Conservation (phyloP, 2,888 invertebrate genomes). For the Thereva unica region DNA sequence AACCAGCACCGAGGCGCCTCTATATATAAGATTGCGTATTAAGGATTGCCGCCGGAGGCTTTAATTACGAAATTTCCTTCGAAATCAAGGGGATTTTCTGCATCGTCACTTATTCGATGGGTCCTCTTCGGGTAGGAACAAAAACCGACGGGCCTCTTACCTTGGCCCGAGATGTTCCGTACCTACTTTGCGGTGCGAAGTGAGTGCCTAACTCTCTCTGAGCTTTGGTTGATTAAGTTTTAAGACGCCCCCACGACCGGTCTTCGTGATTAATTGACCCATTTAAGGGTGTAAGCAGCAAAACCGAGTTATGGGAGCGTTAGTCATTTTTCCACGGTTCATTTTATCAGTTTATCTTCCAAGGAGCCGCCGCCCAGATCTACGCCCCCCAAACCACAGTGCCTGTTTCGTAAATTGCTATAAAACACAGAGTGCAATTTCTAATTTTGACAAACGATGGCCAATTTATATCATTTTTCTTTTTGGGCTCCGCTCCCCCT, state of each 20-base stretch:
- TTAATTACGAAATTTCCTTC: conserved; percentile 26
- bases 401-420: neutral
- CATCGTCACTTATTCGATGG: conserved; percentile 23
- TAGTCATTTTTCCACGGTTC: conserved; percentile 11
- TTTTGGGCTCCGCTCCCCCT: neutral
- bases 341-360: conserved; percentile 28
- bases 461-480: conserved; percentile 41
- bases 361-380: neutral
- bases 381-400: neutral
- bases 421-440: conserved; percentile 39
- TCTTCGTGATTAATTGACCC: conserved; percentile 19
- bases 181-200: conserved; percentile 1
- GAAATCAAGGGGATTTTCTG: conserved; percentile 29
- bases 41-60: conserved; percentile 7
- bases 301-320: neutral
- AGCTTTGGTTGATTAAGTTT: conserved; percentile 25
- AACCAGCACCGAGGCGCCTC: neutral
- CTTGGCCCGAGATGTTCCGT: neutral
- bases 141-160: neutral
- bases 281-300: conserved; percentile 7
- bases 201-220: conserved; percentile 8
- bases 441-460: conserved; percentile 42
- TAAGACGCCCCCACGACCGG: conserved; percentile 1
- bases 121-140: neutral
- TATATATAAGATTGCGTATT: conserved; percentile 4